Percentiles rank a stretch among this genome's conserved stretches.
Evolutionary conservation across 2,888 invertebrate species (phyloP).

Genomic region (Andrena praecox): DNA sequence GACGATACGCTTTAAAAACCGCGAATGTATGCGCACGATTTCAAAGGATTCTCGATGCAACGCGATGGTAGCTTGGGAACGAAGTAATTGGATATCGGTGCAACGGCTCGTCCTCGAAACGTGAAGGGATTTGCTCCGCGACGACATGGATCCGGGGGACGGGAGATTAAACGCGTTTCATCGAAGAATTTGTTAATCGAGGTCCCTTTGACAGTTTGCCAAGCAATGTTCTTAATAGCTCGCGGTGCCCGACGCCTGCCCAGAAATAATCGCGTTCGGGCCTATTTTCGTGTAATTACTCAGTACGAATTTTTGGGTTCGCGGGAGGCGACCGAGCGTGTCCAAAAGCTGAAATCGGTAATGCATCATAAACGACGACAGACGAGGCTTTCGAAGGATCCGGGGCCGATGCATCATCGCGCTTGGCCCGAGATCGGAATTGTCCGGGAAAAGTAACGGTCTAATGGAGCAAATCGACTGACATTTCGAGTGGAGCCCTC

Average conservation of each 20-base stretch:
- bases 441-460: constrained; percentile 4
- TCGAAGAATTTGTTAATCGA: constrained; percentile 59
- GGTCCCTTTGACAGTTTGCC: constrained; percentile 66
- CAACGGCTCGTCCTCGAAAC: neutral
- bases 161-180: constrained; percentile 20
- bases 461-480: constrained; percentile 50
- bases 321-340: constrained; percentile 39
- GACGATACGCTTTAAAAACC: neutral
- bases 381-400: constrained; percentile 24
- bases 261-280: constrained; percentile 58
- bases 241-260: constrained; percentile 46
- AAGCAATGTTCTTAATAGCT: constrained; percentile 65
- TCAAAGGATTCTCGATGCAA: neutral
- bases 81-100: constrained; percentile 4
- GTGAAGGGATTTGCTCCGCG: constrained; percentile 51
- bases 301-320: constrained; percentile 52
- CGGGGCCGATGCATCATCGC: constrained; percentile 9
- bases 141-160: no score
- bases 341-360: constrained; percentile 35
- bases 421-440: constrained; percentile 6
- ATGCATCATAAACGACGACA: constrained; percentile 47
- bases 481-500: constrained; percentile 22
- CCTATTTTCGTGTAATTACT: constrained; percentile 66
- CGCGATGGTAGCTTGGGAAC: neutral
- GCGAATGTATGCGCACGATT: neutral